These are phyloP conservation scores for Maniola hyperantus DNA, from an alignment of 2,888 invertebrate species.

Conservation along the genomic window DNA sequence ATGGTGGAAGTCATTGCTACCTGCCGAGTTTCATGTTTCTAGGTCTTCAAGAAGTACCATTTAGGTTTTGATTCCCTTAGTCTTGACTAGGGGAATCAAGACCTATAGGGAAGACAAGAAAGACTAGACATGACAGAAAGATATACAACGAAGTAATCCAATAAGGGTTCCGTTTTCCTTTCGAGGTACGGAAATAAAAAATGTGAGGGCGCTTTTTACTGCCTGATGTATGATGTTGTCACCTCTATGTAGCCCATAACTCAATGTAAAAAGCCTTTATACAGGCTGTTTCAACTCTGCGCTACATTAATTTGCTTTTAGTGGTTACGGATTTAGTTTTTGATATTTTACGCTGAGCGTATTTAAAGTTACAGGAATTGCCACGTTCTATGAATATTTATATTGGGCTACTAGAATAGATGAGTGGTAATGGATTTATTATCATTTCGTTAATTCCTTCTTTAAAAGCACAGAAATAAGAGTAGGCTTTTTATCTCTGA, in stretches of 20 bases:
- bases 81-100: no score
- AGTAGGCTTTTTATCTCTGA: no score
- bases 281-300: constrained; percentile 23
- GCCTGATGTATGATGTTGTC: background rate
- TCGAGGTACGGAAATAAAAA: background rate
- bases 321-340: constrained; percentile 24
- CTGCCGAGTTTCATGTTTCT: no score
- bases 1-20: no score
- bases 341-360: constrained; percentile 4
- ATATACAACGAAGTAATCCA: no score
- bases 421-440: constrained; percentile 15
- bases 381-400: constrained; percentile 14
- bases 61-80: no score
- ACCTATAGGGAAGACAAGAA: no score
- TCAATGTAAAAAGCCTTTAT: background rate
- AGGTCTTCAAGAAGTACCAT: no score
- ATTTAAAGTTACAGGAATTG: constrained; percentile 12
- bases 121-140: no score
- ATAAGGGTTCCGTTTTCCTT: no score
- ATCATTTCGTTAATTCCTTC: constrained; percentile 4
- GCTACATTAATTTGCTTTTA: constrained; percentile 38
- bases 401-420: background rate
- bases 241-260: background rate
- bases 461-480: no score
- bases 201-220: background rate